Base-by-base conservation (phyloP, 2,797 vertebrate species). In the Paratrypauchen microcephalus region DNA sequence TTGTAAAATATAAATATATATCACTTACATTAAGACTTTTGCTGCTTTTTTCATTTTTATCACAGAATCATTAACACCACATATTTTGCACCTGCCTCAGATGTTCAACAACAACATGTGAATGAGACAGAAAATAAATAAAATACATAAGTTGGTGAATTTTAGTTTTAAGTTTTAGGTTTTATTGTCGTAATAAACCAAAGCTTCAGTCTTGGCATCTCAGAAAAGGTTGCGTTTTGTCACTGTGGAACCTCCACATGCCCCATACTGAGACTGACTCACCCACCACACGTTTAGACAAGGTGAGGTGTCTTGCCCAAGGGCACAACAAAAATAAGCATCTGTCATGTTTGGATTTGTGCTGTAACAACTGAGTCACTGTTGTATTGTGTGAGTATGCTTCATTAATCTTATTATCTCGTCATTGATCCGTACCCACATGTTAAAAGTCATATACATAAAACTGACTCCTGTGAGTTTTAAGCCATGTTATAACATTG, bases 71-170 rank as follows among this genome's bases (percentile, higher is more conserved):
- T 55, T 64, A 57, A 1, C 64, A 52, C 52, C 54, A 41, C 48
- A 30, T 76, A 1, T 77, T 78, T 56, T 69, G 65, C 76, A 30
- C 57, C 41, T 4, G 41, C 45, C 23, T 62, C 11, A 36, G 47
- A n/a, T 71, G 57, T 12, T 24, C 21, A 12, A 41, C 39, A 41
- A 41, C 13, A 45, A 45, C 1, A 13, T 45, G 41, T 45, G 41
- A 45, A 16, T 45, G 41, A 45, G 41, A 41, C 39, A 41, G 39
- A 9, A 12, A 41, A 41, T 41, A 41, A 41, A 41, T 41, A 7
- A 36, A 36, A 36, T 36, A 36, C 32, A 8, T 36, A 7, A 36
- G 7, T 1, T 36, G 50, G 69, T 71, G 30, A 61, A 50, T 56
- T 2, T 36, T 36, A 36, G 32, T 36, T 36, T 36, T 36, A 9